phyloP scores from a whole-genome alignment of 2,888 invertebrate genomes.

The Leptinotarsa rubiginosa region DNA sequence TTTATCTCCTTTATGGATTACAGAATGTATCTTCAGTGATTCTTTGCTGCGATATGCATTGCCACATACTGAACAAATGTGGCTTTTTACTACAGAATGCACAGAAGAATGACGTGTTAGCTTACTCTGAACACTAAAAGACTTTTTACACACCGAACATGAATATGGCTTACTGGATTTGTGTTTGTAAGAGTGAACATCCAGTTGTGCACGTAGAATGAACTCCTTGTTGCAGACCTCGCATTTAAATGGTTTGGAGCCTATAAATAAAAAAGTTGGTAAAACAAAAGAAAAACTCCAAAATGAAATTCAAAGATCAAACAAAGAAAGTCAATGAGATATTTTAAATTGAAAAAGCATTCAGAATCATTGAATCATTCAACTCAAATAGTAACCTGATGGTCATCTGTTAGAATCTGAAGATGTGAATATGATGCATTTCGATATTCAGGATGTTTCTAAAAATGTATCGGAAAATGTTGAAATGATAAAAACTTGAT shows the following conservation, averaged over 20 bases:
- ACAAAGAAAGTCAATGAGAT: too few species aligned
- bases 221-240: slow-evolving; percentile 72
- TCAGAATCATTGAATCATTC: background rate
- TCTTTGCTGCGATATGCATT: slow-evolving; percentile 72
- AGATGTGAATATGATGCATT: too few species aligned
- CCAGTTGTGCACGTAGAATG: slow-evolving; percentile 77
- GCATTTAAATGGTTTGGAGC: slow-evolving; percentile 68
- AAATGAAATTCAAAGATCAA: too few species aligned
- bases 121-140: slow-evolving; percentile 78
- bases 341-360: background rate
- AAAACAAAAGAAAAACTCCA: too few species aligned
- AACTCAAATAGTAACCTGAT: background rate
- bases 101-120: slow-evolving; percentile 77
- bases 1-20: slow-evolving; percentile 74
- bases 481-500: too few species aligned
- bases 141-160: slow-evolving; percentile 75
- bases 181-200: slow-evolving; percentile 79
- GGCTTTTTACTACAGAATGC: slow-evolving; percentile 70
- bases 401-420: too few species aligned
- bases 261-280: slow-evolving; percentile 45
- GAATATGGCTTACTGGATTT: slow-evolving; percentile 72
- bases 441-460: too few species aligned
- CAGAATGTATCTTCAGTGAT: slow-evolving; percentile 72
- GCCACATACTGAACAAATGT: slow-evolving; percentile 72
- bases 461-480: too few species aligned